These are phyloP conservation scores for Heterodera filipjevi DNA, from an alignment of 2,888 invertebrate genomes.

Conservation along the genomic window DNA sequence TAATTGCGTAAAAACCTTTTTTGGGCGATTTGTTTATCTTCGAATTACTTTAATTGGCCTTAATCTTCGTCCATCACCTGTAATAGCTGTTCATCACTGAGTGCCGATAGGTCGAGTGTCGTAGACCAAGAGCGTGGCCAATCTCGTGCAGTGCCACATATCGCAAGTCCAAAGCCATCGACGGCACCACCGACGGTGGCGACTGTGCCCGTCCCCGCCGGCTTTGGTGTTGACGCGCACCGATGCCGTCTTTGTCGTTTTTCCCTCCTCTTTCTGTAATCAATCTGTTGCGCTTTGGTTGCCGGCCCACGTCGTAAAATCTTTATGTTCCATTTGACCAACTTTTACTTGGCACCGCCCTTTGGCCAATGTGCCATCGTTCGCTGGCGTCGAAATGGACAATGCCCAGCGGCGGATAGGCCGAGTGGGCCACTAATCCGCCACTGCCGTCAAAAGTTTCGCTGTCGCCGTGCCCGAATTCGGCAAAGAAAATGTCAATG, in stretches of 20 bases:
- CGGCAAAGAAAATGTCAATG: slow-evolving; percentile 55
- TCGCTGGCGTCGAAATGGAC: slow-evolving; percentile 49
- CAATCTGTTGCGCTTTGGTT: too few relatives aligned
- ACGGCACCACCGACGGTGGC: too few relatives aligned
- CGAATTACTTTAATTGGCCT: too few relatives aligned
- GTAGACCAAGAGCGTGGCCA: slow-evolving; percentile 61
- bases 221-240: neutral
- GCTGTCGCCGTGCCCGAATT: slow-evolving; percentile 40
- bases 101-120: slow-evolving; percentile 50
- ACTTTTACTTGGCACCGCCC: neutral
- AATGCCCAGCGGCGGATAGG: slow-evolving; percentile 56
- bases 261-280: neutral
- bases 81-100: slow-evolving; percentile 63
- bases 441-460: slow-evolving; percentile 44
- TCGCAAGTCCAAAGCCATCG: slow-evolving; percentile 15
- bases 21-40: too few relatives aligned
- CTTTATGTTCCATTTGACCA: too few relatives aligned
- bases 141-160: slow-evolving; percentile 62
- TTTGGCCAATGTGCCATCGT: slow-evolving; percentile 19
- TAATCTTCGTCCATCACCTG: too few relatives aligned
- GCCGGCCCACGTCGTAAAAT: too few relatives aligned
- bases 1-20: too few relatives aligned
- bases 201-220: neutral
- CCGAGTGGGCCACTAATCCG: slow-evolving; percentile 60
- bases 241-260: neutral